These are phyloP conservation scores for Drosophila seclusa DNA, from an alignment of 2,888 invertebrate genomes.

Conservation along the genomic window DNA sequence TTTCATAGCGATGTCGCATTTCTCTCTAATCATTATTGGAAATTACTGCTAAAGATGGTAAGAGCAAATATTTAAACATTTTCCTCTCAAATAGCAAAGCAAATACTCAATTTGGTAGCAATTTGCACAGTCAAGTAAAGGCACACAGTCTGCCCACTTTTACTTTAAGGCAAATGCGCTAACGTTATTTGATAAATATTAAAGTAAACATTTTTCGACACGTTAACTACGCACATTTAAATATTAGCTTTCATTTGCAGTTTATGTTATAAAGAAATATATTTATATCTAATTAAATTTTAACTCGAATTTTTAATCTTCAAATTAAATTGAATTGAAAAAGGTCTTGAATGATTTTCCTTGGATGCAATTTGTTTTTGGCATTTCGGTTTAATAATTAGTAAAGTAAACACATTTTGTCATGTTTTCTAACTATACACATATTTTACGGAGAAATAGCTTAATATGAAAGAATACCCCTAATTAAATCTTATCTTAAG, in stretches of 20 bases:
- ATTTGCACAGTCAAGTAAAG: slow-evolving; percentile 28
- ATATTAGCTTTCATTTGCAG: not conserved
- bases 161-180: slow-evolving; percentile 3
- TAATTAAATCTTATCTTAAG: not conserved
- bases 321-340: not conserved
- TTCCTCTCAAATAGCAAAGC: slow-evolving; percentile 15
- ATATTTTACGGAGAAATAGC: not conserved
- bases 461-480: not conserved
- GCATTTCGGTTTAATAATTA: not conserved
- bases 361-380: not conserved
- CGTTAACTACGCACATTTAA: not conserved
- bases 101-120: slow-evolving; percentile 45
- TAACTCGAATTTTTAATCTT: not conserved
- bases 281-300: not conserved
- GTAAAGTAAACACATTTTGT: not conserved
- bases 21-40: not conserved
- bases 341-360: not conserved
- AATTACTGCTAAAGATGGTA: not conserved
- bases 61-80: not conserved
- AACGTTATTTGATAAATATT: not conserved
- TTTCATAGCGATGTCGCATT: not conserved
- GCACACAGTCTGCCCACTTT: slow-evolving; percentile 11
- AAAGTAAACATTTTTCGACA: not conserved
- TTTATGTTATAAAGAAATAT: not conserved
- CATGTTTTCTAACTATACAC: not conserved